Base-by-base conservation (phyloP, 2,888 invertebrate genomes). In the Brassicogethes aeneus region DNA sequence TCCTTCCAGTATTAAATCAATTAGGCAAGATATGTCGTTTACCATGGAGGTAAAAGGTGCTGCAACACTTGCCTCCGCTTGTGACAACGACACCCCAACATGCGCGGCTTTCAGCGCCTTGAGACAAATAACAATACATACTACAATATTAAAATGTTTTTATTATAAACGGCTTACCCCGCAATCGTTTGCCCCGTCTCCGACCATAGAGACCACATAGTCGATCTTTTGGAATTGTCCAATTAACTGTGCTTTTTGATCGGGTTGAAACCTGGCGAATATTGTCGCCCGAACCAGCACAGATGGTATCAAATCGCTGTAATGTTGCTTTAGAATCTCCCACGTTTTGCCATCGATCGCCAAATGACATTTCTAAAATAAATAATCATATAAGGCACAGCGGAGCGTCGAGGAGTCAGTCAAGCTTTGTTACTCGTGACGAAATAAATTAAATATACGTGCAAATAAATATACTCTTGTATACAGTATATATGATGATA, bases 31-130 rank as follows among this genome's bases (percentile, higher is more conserved):
- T 50, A 91, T 88, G 64, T 91, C 82, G 41, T 82, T 79, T 45
- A 79, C 74, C 51, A 81, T 80, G 0, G 92, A 92, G 0, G 91
- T 92, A 64, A 92, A 92, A 5, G 91, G 90, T 23, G 90, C 89
- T 3, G 91, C 92, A 38, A 91, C 90, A 62, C 82, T 81, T 1
- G 90, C 89, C 67, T 92, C 91, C 0, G 89, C 86, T 65, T 90
- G 87, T 0, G 90, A 90, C 31, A 92, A 73, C 1, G 91, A 91
- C 45, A 92, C 82, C 15, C 92, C 92, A 17, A 86, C 83, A 60
- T 92, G 88, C 0, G 91, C 91, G 8, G 86, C 85, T 68, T 88
- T 87, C 38, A 91, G 69, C 2, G 91, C 90, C 72, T 73, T 44
- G 37, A 59, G 58, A 42, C n/a, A 40, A 42, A 39, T 32, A 32